Conservation (phyloP, 2,113 vertebrate species). For the Odocoileus hemionus region DNA sequence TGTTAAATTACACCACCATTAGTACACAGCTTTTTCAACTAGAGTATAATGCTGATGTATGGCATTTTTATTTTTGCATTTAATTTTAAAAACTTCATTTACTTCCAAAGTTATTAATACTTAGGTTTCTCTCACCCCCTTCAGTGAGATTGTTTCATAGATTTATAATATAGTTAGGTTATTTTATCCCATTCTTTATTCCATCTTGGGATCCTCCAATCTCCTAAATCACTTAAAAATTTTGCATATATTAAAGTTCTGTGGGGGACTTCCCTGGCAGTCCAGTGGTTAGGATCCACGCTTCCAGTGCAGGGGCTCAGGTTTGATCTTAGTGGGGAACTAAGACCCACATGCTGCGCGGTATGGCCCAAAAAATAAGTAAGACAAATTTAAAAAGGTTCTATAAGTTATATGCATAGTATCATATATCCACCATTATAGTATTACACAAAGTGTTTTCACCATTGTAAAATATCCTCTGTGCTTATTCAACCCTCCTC, state of each 20-base stretch:
- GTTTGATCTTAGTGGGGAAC: not conserved
- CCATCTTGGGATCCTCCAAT: not conserved
- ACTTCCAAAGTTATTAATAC: not conserved
- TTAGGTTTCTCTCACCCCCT: not conserved
- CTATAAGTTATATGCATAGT: not conserved
- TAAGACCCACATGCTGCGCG: rapidly evolving
- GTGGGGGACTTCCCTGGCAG: not conserved
- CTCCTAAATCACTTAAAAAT: not conserved
- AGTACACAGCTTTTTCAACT: not conserved
- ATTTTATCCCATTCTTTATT: not conserved
- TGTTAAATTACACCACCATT: not conserved
- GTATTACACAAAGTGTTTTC: not conserved
- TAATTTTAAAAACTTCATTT: not conserved
- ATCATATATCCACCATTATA: not conserved
- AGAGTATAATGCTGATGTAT: not conserved
- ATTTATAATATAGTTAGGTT: not conserved
- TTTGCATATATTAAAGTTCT: not conserved
- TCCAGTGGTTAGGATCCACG: not conserved
- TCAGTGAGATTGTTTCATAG: not conserved
- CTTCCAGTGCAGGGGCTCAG: not conserved
- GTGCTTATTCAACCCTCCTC: not conserved
- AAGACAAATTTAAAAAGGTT: not conserved
- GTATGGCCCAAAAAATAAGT: not conserved
- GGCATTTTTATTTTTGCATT: not conserved
- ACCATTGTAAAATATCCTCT: not conserved